These are phyloP conservation scores for Yponomeuta malinellus DNA, from an alignment of 2,888 invertebrate genomes.

Conservation along the genomic window DNA sequence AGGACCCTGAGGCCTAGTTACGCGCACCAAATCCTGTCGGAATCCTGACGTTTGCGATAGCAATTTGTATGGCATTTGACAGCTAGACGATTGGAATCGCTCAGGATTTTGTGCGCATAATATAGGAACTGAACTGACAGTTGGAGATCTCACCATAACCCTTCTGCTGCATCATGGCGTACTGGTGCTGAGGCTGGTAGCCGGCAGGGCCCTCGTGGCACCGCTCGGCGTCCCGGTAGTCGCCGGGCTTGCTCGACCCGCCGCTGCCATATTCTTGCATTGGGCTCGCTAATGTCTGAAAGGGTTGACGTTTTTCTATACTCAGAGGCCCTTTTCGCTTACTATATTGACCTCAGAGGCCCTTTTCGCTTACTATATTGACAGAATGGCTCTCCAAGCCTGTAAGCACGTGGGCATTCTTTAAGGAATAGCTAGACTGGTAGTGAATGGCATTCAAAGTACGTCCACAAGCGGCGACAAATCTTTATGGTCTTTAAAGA, in stretches of 20 bases:
- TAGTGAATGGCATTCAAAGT: too few species aligned
- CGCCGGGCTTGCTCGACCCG: slow-evolving; percentile 52
- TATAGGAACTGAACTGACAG: neutral
- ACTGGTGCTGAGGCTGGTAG: slow-evolving; percentile 29
- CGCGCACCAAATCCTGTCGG: too few species aligned
- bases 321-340: slow-evolving; percentile 19
- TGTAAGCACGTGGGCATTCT: too few species aligned
- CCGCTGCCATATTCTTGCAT: slow-evolving; percentile 71
- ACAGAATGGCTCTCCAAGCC: too few species aligned
- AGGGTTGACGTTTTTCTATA: slow-evolving; percentile 17
- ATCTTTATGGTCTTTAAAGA: too few species aligned
- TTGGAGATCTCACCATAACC: slow-evolving; percentile 44
- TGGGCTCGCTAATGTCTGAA: slow-evolving; percentile 36
- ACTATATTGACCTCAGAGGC: slow-evolving; percentile 19
- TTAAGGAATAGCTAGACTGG: too few species aligned
- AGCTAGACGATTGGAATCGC: too few species aligned
- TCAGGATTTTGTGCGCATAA: too few species aligned
- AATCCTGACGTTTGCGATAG: too few species aligned
- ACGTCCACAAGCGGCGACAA: too few species aligned
- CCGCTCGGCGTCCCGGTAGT: slow-evolving; percentile 45
- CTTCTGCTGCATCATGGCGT: slow-evolving; percentile 54
- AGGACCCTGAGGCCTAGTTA: too few species aligned
- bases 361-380: neutral
- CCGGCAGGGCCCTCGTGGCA: slow-evolving; percentile 30
- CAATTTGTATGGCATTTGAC: too few species aligned